Base-by-base conservation (phyloP, 2,797 vertebrate genomes). In the Phoebastria nigripes region DNA sequence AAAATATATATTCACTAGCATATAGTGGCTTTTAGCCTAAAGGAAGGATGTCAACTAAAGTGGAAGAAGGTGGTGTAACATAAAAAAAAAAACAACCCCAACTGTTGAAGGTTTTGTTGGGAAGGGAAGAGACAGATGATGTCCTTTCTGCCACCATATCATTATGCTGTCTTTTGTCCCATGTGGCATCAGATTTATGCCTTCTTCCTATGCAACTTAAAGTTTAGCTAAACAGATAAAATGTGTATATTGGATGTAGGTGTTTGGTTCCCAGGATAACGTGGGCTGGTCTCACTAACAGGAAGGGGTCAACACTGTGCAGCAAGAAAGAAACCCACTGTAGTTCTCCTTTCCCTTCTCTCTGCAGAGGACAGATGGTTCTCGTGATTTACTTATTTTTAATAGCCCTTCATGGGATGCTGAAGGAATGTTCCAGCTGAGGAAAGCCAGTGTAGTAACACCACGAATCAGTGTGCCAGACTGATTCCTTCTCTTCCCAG, bases 361-460 rank as follows among this genome's bases (percentile, higher is more conserved):
- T 95, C 61, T 78, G 73, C 61, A 86, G 55, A 84, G 79, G 79
- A 92, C 96, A 97, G 94, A 94, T 81, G 87, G 52, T 96, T 96
- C 91, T 90, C 1, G 13, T 95, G 94, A 86, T 88, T 84, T 95
- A n/a, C 62, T 78, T 63, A 15, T 89, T 93, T 59, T 97, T 97
- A 95, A 96, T 95, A 82, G 93, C 93, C 92, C 76, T 94, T 96
- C 78, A 78, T 88, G 94, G 92, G 87, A 79, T 96, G 58, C 82
- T 83, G 92, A 72, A 96, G 70, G 82, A 96, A 96, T 95, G 92
- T 95, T 96, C 91, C 90, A 97, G 86, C 96, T 96, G 89, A 96
- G 87, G 67, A 90, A 91, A 96, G 62, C 33, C 77, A 87, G 90
- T 85, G 93, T 83, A 96, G 83, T 89, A 92, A 95, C 82, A 92